A percentile compares a stretch with the other conserved stretches of the same genome.
phyloP scores from a whole-genome alignment of 2,797 vertebrate genomes.

The Sus cebifrons region DNA sequence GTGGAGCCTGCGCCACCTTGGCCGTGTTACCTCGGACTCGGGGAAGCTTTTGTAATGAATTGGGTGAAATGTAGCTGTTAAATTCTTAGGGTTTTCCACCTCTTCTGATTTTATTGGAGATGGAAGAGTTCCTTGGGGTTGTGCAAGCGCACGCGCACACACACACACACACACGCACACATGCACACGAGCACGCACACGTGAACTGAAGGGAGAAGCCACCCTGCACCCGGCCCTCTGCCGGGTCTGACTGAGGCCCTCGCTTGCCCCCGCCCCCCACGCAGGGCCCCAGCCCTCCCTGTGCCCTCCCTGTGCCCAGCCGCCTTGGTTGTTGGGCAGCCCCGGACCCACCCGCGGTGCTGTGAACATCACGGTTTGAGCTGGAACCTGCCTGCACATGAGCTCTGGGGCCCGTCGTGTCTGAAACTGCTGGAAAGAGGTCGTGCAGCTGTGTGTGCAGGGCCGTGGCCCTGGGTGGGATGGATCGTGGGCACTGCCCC shows the following conservation, averaged over 20 bases:
- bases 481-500: not conserved
- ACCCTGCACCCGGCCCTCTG: not conserved
- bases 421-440: not conserved
- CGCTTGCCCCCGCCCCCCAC: accelerated
- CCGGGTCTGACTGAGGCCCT: not conserved
- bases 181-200: too few species aligned
- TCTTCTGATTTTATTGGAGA: not conserved
- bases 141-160: too few species aligned
- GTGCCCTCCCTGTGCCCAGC: not conserved
- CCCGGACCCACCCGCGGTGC: not conserved
- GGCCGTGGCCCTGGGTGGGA: not conserved
- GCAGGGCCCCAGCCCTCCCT: not conserved
- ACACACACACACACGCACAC: not conserved
- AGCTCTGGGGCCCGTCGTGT: not conserved
- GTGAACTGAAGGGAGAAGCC: accelerated
- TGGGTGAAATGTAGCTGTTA: too few species aligned
- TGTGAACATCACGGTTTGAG: accelerated
- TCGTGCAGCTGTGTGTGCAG: not conserved
- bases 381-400: accelerated
- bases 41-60: too few species aligned
- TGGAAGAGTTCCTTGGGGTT: not conserved
- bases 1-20: accelerated
- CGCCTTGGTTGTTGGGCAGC: not conserved
- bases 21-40: too few species aligned
- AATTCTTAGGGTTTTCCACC: not conserved